These are phyloP conservation scores for Tauraco erythrolophus DNA, from an alignment of 2,113 vertebrate species.

Conservation along the genomic window DNA sequence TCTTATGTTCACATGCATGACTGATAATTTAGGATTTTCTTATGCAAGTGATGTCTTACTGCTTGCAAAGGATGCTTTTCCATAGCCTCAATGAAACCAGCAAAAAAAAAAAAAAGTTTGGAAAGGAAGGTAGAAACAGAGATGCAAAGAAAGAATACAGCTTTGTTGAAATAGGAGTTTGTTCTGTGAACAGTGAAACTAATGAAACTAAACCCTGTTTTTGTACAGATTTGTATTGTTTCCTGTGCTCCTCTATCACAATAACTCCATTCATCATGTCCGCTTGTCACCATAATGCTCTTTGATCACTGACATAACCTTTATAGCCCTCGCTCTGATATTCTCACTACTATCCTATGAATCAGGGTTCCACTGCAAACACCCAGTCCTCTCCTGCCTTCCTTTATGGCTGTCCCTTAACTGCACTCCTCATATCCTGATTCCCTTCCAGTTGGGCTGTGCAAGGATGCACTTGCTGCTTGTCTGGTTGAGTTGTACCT, in stretches of 20 bases:
- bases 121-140: background rate
- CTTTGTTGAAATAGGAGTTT: background rate
- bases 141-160: background rate
- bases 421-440: background rate
- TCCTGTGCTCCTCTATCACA: constrained; percentile 53
- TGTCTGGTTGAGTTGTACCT: background rate
- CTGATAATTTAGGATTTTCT: background rate
- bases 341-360: constrained; percentile 17
- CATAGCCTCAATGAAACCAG: background rate
- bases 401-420: background rate
- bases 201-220: background rate
- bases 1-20: background rate
- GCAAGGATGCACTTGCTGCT: background rate
- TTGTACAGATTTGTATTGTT: constrained; percentile 61
- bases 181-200: background rate
- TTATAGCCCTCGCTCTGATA: constrained; percentile 17
- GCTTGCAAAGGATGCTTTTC: background rate
- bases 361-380: background rate
- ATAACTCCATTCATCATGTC: constrained; percentile 56
- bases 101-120: background rate
- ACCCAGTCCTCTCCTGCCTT: background rate
- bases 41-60: background rate
- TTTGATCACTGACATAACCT: constrained; percentile 57
- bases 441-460: background rate
- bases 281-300: constrained; percentile 37